Evolutionary conservation across 2,113 vertebrate species (phyloP).

Genomic region (Rattus rattus): DNA sequence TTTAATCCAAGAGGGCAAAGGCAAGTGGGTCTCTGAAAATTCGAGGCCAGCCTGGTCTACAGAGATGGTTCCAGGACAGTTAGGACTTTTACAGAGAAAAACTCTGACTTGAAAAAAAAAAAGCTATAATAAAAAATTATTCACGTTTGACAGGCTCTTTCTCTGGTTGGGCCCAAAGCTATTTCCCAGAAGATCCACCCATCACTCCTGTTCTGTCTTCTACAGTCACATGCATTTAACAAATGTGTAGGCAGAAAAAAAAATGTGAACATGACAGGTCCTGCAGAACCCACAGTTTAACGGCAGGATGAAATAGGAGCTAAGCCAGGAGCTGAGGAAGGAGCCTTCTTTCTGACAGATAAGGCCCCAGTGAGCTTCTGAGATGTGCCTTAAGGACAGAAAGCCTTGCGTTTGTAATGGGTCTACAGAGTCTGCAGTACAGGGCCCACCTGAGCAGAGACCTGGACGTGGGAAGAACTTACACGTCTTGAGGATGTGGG

Average conservation of each 20-base stretch:
- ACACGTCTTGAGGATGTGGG: neutral
- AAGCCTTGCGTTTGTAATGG: neutral
- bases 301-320: constrained; percentile 1
- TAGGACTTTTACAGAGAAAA: neutral
- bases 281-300: neutral
- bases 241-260: neutral
- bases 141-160: neutral
- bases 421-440: neutral
- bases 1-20: neutral
- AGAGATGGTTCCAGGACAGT: neutral
- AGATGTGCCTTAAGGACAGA: neutral
- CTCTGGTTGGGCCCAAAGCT: neutral
- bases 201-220: neutral
- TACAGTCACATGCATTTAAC: neutral
- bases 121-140: neutral
- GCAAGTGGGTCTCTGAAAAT: neutral
- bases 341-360: neutral
- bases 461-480: neutral
- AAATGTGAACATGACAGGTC: neutral
- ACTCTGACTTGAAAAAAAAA: neutral
- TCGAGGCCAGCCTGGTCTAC: neutral
- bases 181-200: neutral
- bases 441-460: neutral
- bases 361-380: neutral
- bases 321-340: neutral